Evolutionary conservation across 2,888 invertebrate genomes (phyloP).

Genomic region (Tachina lurida): DNA sequence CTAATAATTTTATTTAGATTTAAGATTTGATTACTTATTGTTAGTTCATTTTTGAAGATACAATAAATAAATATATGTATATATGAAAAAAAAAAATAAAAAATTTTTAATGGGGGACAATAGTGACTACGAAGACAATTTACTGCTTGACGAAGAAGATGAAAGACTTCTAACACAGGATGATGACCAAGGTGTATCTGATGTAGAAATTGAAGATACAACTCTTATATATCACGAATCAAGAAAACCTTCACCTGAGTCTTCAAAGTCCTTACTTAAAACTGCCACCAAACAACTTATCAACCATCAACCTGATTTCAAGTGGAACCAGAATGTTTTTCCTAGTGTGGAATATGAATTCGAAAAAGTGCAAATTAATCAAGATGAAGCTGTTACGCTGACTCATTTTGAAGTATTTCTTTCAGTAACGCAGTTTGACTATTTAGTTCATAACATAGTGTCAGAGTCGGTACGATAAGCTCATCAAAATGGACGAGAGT

Average conservation of each 20-base stretch:
- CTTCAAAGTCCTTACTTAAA: not conserved
- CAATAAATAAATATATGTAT: too few relatives aligned
- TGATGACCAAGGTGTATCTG: conserved; percentile 3
- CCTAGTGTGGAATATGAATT: too few relatives aligned
- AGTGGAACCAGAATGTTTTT: too few relatives aligned
- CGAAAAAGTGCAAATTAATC: not conserved
- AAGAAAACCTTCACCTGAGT: not conserved
- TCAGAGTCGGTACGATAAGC: conserved; percentile 1
- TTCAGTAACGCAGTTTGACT: not conserved
- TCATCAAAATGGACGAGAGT: not conserved
- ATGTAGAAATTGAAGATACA: not conserved
- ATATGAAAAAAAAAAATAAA: too few relatives aligned
- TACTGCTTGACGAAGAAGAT: conserved; percentile 11
- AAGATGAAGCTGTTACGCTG: too few relatives aligned
- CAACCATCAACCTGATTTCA: too few relatives aligned
- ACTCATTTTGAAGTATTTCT: not conserved
- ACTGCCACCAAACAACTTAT: not conserved
- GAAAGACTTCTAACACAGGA: conserved; percentile 13
- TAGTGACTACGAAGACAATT: not conserved
- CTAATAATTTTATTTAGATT: too few relatives aligned
- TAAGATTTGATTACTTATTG: too few relatives aligned
- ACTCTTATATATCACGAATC: not conserved
- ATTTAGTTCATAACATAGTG: not conserved
- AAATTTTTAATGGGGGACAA: too few relatives aligned
- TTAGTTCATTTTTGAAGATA: too few relatives aligned